phyloP scores from a whole-genome alignment of 2,797 vertebrate genomes.

The Pangasius djambal region DNA sequence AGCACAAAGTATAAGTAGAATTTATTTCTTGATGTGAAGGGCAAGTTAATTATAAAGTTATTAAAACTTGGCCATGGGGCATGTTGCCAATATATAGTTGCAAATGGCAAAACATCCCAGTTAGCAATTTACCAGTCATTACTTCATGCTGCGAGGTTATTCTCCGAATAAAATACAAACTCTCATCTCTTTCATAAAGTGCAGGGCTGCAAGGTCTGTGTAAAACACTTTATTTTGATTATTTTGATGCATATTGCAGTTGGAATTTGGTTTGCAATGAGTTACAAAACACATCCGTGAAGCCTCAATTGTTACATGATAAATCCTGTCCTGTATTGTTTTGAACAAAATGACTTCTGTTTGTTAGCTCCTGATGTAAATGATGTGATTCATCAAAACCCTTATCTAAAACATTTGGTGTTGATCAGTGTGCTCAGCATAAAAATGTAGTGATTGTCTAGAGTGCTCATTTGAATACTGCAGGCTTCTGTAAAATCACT shows the following conservation, averaged over 20 bases:
- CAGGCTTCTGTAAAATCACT: slow-evolving; percentile 2
- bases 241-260: background rate
- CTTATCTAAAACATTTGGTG: slow-evolving; percentile 5
- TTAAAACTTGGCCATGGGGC: background rate
- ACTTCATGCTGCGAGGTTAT: slow-evolving; percentile 18
- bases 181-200: background rate
- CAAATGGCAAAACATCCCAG: slow-evolving; percentile 20
- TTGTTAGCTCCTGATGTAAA: background rate
- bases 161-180: background rate
- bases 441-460: background rate
- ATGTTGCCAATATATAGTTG: background rate
- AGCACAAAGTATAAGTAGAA: background rate
- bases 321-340: background rate
- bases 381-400: slow-evolving; percentile 4
- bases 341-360: background rate
- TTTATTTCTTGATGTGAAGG: slow-evolving; percentile 12
- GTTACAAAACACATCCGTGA: background rate
- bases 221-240: background rate
- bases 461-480: slow-evolving; percentile 8
- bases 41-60: slow-evolving; percentile 10
- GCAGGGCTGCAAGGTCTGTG: background rate
- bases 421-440: background rate
- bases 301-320: background rate
- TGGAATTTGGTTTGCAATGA: background rate
- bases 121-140: slow-evolving; percentile 23